A percentile compares a stretch with the other conserved stretches of the same genome.
Conservation (phyloP, 2,113 vertebrate genomes). For the Helogale parvula region DNA sequence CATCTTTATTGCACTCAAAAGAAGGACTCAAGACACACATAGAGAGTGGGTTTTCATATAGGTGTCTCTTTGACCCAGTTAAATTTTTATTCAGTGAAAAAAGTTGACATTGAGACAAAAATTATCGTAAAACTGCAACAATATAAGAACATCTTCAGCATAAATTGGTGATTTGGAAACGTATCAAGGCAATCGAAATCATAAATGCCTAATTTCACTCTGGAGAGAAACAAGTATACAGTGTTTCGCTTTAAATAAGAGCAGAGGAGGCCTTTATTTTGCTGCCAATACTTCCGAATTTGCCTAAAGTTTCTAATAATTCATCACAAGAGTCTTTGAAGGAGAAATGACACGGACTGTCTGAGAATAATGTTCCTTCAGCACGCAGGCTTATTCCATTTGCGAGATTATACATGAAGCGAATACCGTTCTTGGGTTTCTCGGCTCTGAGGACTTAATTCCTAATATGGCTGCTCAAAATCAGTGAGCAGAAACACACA, state of each 20-base stretch:
- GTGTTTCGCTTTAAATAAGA: slow-evolving; percentile 71
- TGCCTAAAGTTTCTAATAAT: slow-evolving; percentile 63
- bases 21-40: not conserved
- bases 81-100: slow-evolving; percentile 81
- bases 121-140: slow-evolving; percentile 83
- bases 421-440: slow-evolving; percentile 44
- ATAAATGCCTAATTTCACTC: slow-evolving; percentile 73
- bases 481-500: slow-evolving; percentile 36
- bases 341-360: slow-evolving; percentile 52
- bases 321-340: slow-evolving; percentile 52
- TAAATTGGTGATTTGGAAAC: slow-evolving; percentile 76
- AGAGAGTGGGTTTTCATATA: slow-evolving; percentile 20
- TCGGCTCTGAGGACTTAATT: slow-evolving; percentile 45
- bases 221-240: slow-evolving; percentile 71
- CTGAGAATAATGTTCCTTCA: slow-evolving; percentile 9
- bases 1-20: slow-evolving; percentile 58
- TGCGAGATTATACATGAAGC: not conserved
- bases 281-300: slow-evolving; percentile 61
- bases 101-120: slow-evolving; percentile 82
- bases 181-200: slow-evolving; percentile 73
- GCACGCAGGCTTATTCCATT: not conserved
- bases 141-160: slow-evolving; percentile 79
- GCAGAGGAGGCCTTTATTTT: slow-evolving; percentile 67
- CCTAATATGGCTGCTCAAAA: slow-evolving; percentile 62
- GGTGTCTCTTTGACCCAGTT: slow-evolving; percentile 79